These are phyloP conservation scores for Miniopterus natalensis DNA, from an alignment of 2,113 vertebrate genomes.

Conservation along the genomic window DNA sequence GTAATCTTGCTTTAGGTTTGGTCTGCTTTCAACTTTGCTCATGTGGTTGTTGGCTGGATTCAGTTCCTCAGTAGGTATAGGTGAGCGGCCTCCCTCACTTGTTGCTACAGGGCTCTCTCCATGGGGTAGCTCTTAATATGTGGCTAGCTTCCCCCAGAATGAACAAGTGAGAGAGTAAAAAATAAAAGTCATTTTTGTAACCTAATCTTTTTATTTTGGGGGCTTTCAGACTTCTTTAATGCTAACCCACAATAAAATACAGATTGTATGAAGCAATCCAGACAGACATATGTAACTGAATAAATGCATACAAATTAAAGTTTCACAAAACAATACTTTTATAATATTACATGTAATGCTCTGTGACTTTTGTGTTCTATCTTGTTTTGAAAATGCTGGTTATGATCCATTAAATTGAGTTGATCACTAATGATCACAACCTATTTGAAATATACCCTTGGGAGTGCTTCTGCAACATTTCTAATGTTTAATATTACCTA, in stretches of 20 bases:
- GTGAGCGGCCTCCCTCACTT: background rate
- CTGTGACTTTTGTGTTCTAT: slow-evolving; percentile 41
- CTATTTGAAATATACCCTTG: background rate
- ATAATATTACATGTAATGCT: background rate
- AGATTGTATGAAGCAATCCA: slow-evolving; percentile 50
- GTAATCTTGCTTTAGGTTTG: background rate
- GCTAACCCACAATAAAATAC: slow-evolving; percentile 45
- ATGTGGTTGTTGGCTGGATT: background rate
- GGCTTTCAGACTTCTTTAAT: slow-evolving; percentile 41
- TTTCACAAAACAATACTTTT: slow-evolving; percentile 44
- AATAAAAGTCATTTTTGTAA: background rate
- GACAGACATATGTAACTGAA: slow-evolving; percentile 18
- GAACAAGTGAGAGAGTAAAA: background rate
- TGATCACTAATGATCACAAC: background rate
- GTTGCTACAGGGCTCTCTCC: background rate
- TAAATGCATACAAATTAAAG: slow-evolving; percentile 49
- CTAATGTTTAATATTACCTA: slow-evolving; percentile 64
- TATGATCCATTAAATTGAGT: background rate
- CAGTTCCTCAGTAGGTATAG: background rate
- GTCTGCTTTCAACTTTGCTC: background rate
- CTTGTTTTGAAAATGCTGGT: background rate
- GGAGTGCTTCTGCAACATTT: slow-evolving; percentile 71
- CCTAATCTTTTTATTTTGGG: background rate
- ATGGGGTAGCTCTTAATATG: background rate
- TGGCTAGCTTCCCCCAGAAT: background rate